phyloP scores from a whole-genome alignment of 1,140 invertebrate species.

The Solenopsis fugax region DNA sequence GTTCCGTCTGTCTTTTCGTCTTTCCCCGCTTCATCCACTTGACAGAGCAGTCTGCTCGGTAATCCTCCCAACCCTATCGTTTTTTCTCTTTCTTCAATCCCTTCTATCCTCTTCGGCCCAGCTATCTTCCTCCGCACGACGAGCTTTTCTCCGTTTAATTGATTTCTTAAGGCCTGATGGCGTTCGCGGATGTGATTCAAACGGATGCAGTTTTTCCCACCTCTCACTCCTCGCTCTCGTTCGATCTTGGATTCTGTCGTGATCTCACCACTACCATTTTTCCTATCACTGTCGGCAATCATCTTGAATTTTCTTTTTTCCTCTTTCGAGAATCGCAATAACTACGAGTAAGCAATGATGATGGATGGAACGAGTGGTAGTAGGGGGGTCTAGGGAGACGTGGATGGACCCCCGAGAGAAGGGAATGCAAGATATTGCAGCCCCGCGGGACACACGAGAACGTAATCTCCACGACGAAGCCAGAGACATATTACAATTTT shows the following conservation, averaged over 20 bases:
- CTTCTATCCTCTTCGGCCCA: slow-evolving; percentile 29
- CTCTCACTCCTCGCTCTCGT: slow-evolving; percentile 62
- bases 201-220: slow-evolving; percentile 81
- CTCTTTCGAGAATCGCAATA: slow-evolving; percentile 60
- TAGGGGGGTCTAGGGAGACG: slow-evolving; percentile 31
- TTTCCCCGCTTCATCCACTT: slow-evolving; percentile 81
- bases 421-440: slow-evolving; percentile 86
- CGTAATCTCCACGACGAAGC: slow-evolving; percentile 86
- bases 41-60: slow-evolving; percentile 73
- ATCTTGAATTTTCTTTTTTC: slow-evolving; percentile 70
- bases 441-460: slow-evolving; percentile 85
- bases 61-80: slow-evolving; percentile 26
- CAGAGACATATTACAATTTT: slow-evolving; percentile 85
- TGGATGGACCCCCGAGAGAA: slow-evolving; percentile 71
- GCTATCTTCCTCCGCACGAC: slow-evolving; percentile 44
- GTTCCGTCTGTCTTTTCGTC: slow-evolving; percentile 81
- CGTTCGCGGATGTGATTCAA: slow-evolving; percentile 80
- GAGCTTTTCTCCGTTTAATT: slow-evolving; percentile 83
- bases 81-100: slow-evolving; percentile 30
- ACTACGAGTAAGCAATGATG: slow-evolving; percentile 49
- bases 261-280: slow-evolving; percentile 41
- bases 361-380: slow-evolving; percentile 24
- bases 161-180: slow-evolving; percentile 86
- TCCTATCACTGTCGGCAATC: slow-evolving; percentile 37
- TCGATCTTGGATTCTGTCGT: slow-evolving; percentile 25